Evolutionary conservation across 2,113 vertebrate genomes (phyloP).

Genomic region (Onychostruthus taczanowskii): DNA sequence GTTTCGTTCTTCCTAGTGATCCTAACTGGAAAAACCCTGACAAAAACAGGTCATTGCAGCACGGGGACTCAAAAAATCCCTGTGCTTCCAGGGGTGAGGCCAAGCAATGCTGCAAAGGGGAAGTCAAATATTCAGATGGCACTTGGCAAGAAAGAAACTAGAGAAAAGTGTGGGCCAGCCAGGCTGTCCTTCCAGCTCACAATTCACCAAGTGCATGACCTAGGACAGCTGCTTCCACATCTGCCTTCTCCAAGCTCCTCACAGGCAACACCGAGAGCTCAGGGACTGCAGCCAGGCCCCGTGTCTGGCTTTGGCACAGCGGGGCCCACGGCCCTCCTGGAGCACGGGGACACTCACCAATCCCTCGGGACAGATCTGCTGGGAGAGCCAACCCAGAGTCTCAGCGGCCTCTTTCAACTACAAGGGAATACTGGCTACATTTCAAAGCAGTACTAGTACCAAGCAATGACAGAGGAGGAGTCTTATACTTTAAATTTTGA

Average conservation of each 20-base stretch:
- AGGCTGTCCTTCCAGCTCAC: background rate
- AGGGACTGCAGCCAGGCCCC: background rate
- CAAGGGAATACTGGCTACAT: background rate
- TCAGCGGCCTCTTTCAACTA: background rate
- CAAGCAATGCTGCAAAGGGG: background rate
- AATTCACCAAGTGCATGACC: rapidly evolving
- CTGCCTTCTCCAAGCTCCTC: background rate
- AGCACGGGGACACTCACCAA: rapidly evolving
- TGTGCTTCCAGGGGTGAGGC: rapidly evolving
- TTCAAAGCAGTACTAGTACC: background rate
- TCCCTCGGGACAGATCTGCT: rapidly evolving
- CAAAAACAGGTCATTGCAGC: background rate
- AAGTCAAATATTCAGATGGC: background rate
- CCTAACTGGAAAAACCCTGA: background rate
- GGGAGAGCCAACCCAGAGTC: background rate
- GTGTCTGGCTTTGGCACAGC: background rate
- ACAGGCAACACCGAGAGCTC: rapidly evolving
- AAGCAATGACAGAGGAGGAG: background rate
- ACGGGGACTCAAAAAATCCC: rapidly evolving
- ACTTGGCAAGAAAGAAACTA: rapidly evolving
- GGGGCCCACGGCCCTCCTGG: background rate
- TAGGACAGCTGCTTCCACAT: background rate
- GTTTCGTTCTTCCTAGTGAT: background rate
- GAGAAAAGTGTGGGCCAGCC: background rate
- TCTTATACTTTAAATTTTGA: background rate